Conservation (phyloP, 2,113 vertebrate species). For the Dicerorhinus sumatrensis region DNA sequence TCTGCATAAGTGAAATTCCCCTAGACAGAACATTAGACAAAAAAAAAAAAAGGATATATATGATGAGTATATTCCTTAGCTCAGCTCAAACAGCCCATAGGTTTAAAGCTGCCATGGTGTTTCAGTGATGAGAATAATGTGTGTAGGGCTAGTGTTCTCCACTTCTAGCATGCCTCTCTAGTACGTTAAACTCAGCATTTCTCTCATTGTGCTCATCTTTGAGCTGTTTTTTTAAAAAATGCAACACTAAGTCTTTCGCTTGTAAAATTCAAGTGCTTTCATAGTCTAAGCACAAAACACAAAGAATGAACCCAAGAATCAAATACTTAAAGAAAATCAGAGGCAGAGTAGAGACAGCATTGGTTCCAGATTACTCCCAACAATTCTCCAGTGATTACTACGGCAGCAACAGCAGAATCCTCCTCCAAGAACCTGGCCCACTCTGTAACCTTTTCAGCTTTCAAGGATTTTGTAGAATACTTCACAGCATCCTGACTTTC, state of each 20-base stretch:
- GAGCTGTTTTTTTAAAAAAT: not conserved
- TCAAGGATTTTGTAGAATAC: constrained; percentile 6
- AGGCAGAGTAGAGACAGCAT: not conserved
- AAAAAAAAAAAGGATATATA: not conserved
- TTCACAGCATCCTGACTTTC: not conserved
- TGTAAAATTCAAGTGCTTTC: constrained; percentile 33
- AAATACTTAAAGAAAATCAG: constrained; percentile 18
- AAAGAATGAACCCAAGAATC: constrained; percentile 36
- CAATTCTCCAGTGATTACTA: constrained; percentile 5
- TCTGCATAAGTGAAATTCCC: not conserved
- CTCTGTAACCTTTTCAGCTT: not conserved
- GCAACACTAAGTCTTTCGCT: constrained; percentile 30
- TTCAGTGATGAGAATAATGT: constrained; percentile 17
- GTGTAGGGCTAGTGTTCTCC: not conserved
- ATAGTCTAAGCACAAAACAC: constrained; percentile 41
- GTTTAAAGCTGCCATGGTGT: constrained; percentile 45
- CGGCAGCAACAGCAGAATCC: constrained; percentile 41
- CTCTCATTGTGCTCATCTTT: not conserved
- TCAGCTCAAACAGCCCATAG: not conserved
- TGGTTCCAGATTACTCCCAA: not conserved
- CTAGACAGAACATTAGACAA: not conserved
- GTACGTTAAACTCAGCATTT: constrained; percentile 1
- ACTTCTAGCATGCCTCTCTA: not conserved
- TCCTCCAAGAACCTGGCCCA: not conserved
- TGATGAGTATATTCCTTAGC: not conserved